phyloP scores from a whole-genome alignment of 2,113 vertebrate genomes.

The Hystrix brachyura region DNA sequence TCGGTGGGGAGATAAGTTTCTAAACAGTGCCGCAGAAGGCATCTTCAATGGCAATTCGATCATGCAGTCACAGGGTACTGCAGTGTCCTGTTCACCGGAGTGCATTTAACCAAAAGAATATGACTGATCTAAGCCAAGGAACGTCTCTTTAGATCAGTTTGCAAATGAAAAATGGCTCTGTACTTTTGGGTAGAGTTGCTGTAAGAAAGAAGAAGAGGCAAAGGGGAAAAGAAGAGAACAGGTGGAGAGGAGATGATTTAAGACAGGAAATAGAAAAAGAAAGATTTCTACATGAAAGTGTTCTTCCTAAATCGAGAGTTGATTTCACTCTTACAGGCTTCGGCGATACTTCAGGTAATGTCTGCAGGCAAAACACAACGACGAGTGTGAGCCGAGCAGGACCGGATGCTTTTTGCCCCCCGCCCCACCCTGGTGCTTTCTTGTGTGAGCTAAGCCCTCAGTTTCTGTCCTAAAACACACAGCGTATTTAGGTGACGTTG shows the following conservation, averaged over 20 bases:
- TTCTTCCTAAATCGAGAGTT: background rate
- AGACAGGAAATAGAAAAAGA: background rate
- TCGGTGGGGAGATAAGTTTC: background rate
- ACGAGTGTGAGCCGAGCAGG: background rate
- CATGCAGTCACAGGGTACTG: background rate
- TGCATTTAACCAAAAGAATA: background rate
- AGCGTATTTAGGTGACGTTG: background rate
- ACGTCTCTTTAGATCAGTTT: background rate
- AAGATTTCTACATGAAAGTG: background rate
- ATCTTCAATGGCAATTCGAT: background rate
- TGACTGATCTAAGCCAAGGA: background rate
- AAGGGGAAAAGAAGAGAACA: background rate
- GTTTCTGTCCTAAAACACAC: background rate
- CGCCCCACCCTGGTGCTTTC: background rate
- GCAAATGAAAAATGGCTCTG: background rate
- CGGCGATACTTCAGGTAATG: background rate
- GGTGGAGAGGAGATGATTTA: background rate
- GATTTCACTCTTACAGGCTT: background rate
- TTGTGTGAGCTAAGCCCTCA: background rate
- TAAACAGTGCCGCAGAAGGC: background rate
- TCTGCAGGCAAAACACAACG: background rate
- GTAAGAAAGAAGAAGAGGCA: background rate
- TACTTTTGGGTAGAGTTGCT: background rate
- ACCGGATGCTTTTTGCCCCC: background rate
- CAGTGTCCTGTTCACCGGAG: fast-evolving